phyloP scores from a whole-genome alignment of 2,888 invertebrate genomes.

The Celastrina argiolus region DNA sequence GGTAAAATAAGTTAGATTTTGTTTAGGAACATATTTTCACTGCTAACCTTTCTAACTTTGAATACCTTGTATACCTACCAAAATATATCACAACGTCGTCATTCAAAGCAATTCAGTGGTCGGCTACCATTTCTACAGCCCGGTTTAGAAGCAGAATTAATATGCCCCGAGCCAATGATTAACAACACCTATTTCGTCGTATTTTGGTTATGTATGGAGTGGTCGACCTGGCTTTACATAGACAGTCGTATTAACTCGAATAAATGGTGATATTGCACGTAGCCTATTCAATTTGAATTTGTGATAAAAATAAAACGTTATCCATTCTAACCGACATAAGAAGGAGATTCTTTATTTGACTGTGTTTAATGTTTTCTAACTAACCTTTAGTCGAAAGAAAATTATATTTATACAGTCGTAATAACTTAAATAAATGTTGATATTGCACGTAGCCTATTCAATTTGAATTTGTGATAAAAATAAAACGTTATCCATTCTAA shows the following conservation, averaged over 20 bases:
- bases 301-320: too few species aligned
- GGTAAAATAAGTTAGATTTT: too few species aligned
- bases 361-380: too few species aligned
- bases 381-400: too few species aligned
- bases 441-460: background rate
- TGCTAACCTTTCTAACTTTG: too few species aligned
- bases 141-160: conserved; percentile 61
- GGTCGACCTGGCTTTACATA: conserved; percentile 48
- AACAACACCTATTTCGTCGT: conserved; percentile 53
- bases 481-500: too few species aligned
- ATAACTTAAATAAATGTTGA: conserved; percentile 20
- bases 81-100: background rate
- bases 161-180: conserved; percentile 67
- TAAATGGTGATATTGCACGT: background rate
- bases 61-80: background rate
- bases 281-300: background rate
- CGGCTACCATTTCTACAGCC: conserved; percentile 35
- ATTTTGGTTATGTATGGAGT: conserved; percentile 58
- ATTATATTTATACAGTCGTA: conserved; percentile 34
- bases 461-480: too few species aligned
- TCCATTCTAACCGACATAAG: too few species aligned
- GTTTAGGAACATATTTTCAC: too few species aligned
- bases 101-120: conserved; percentile 27
- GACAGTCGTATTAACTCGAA: conserved; percentile 29
- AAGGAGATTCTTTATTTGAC: too few species aligned